A percentile compares a stretch with the other conserved stretches of the same genome.
phyloP scores from a whole-genome alignment of 2,888 invertebrate species.

The Caenorhabditis zanzibari region DNA sequence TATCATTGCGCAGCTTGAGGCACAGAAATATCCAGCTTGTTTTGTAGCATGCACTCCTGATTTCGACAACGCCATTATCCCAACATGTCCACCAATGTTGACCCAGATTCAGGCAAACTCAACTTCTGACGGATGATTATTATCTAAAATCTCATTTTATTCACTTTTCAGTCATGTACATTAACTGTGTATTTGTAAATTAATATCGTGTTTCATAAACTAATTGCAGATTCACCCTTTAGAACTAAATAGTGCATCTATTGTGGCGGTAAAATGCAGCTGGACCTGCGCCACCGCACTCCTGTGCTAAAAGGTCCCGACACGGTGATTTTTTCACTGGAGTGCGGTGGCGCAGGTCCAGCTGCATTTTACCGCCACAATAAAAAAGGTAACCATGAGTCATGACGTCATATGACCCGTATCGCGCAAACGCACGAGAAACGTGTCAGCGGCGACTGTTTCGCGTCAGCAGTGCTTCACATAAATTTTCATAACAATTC shows the following conservation, averaged over 20 bases:
- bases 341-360: too few relatives aligned
- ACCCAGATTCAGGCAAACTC: neutral
- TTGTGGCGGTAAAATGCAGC: too few relatives aligned
- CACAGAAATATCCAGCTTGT: conserved; percentile 52
- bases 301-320: too few relatives aligned
- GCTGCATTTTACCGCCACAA: neutral
- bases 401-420: neutral
- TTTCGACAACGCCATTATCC: conserved; percentile 54
- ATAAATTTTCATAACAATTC: neutral
- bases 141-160: neutral
- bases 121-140: neutral
- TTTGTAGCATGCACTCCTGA: conserved; percentile 48
- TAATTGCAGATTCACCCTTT: too few relatives aligned
- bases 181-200: neutral
- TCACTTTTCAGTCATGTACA: neutral
- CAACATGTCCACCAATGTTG: conserved; percentile 37
- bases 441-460: neutral
- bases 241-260: too few relatives aligned
- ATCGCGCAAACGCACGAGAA: conserved; percentile 7
- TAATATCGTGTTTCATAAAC: too few relatives aligned
- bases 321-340: too few relatives aligned
- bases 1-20: conserved; percentile 43
- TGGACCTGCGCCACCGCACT: too few relatives aligned
- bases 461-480: neutral
- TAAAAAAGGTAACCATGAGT: too few relatives aligned